phyloP scores from a whole-genome alignment of 2,888 invertebrate genomes.

The Drosophila planitibia region DNA sequence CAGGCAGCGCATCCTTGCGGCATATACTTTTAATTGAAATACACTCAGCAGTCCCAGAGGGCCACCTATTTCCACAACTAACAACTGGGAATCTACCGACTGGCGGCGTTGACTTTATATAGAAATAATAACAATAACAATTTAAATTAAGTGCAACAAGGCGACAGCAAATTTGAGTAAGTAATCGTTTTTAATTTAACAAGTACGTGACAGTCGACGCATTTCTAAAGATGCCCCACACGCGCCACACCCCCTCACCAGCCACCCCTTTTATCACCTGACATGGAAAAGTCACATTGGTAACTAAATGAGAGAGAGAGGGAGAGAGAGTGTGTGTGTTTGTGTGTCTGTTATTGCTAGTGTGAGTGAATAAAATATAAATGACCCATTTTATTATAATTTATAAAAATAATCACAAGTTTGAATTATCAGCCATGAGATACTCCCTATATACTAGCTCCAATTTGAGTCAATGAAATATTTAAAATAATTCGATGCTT shows the following conservation, averaged over 20 bases:
- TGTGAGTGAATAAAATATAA: slow-evolving; percentile 25
- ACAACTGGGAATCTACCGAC: neutral
- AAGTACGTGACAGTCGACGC: slow-evolving; percentile 70
- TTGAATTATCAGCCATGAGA: neutral
- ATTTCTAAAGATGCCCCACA: slow-evolving; percentile 30
- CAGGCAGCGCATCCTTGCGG: slow-evolving; percentile 56
- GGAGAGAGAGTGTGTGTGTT: neutral
- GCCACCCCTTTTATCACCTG: neutral
- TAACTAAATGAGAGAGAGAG: slow-evolving; percentile 5
- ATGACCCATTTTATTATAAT: neutral
- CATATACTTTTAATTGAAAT: slow-evolving; percentile 78
- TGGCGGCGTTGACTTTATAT: slow-evolving; percentile 64
- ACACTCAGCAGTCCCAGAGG: slow-evolving; percentile 33
- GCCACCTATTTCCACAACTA: slow-evolving; percentile 11
- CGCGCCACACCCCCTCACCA: neutral
- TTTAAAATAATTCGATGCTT: neutral
- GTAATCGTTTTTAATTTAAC: slow-evolving; percentile 80
- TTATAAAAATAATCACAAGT: slow-evolving; percentile 7
- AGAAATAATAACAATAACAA: slow-evolving; percentile 78
- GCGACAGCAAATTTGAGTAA: slow-evolving; percentile 67
- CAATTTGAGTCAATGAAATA: neutral
- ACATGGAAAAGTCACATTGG: slow-evolving; percentile 46
- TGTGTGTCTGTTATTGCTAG: neutral
- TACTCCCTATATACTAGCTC: neutral
- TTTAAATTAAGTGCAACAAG: slow-evolving; percentile 75